Base-by-base conservation (phyloP, 2,888 invertebrate species). In the Congeria kusceri region DNA sequence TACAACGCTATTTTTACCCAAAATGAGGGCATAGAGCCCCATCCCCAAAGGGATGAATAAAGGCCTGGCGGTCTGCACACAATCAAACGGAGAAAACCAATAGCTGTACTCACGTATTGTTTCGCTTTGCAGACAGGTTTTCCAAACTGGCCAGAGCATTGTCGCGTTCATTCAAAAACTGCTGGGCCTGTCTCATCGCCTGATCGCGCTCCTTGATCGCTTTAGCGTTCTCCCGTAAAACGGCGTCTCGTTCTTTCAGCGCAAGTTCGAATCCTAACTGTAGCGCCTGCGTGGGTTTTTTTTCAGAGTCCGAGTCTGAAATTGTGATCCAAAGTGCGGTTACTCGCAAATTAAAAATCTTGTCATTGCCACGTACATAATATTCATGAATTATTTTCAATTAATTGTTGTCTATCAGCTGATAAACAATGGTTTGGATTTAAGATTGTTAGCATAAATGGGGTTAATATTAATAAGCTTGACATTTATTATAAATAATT, bases 221-320 rank as follows among this genome's bases (percentile, higher is more conserved):
- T 39, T 86, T 84, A 7, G 91, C 91, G 70, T 92, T 92, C 66
- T 93, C 92, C n/a, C 92, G 85, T 32, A 93, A 74, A 13, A 92
- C 91, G 0, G 90, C 90, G 82, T 93, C 92, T 13, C 93, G 77
- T 74, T 93, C 92, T 73, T 92, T 92, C 20, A 93, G 78, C 13
- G 92, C 92, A 46, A 92, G 83, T 78, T 93, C 92, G 84, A 91
- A 89, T 4, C 92, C 92, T n/a, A 93, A 85, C 79, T 93, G 92
- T 53, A 93, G 76, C 4, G 92, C 91, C 61, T 91, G 92, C 15
- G 91, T 90, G 4, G 91, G 89, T 18, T 87, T 86, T 63, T 87
- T 87, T 49, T 90, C 91, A 5, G 53, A 53, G 65, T 88, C 86
- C 44, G 85, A 68, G 3, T 89, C 86, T 86, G 76, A 15, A 82